Evolutionary conservation across 1,140 invertebrate genomes (phyloP), one percentile per base, ranked within the genome.

Genomic region (Caerostris extrusa): DNA sequence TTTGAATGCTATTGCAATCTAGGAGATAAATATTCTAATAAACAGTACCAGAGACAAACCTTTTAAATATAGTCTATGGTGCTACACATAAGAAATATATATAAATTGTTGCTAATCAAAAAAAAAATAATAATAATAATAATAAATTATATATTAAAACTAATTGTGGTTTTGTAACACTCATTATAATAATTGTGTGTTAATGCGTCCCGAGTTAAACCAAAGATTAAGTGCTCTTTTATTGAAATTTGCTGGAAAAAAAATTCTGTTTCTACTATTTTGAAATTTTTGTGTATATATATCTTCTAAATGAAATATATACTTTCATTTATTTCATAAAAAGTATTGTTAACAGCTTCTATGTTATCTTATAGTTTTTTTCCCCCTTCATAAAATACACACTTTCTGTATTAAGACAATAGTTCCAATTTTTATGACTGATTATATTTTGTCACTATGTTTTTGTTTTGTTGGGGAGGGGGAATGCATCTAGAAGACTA

Each of bases 21-120:
- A 83, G 81, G 57, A 83, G 77, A 83, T 83, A 87, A 92, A 83
- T 85, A 53, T 71, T 86, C 64, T 93, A 50, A 93, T 87, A 77
- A 57, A 90, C 19, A 71, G 61, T 69, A 69, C 50, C 83, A 87
- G 90, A 67, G 90, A 86, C 53, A 86, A 50, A 50, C 17, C 57
- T 83, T 92, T 64, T 83, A 83, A 93, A 57, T 69, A 71, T 93
- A 87, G 83, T 56, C 53, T 71, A 87, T 93, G 82, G 91, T 93
- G 83, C 83, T 93, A 86, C 14, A 57, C 56, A 87, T 77, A 87
- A 57, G 17, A 87, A 86, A 71, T 86, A 69, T 69, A 71, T 69
- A 93, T 83, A 61, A 93, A 86, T 69, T 87, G 64, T 71, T 71
- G 83, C 60, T 50, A 69, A 57, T 69, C 61, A 64, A 50, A 93